Percentiles rank a stretch among this genome's conserved stretches.
These are phyloP conservation scores for Cataglyphis hispanica DNA, from an alignment of 1,140 invertebrate genomes.

Conservation along the genomic window DNA sequence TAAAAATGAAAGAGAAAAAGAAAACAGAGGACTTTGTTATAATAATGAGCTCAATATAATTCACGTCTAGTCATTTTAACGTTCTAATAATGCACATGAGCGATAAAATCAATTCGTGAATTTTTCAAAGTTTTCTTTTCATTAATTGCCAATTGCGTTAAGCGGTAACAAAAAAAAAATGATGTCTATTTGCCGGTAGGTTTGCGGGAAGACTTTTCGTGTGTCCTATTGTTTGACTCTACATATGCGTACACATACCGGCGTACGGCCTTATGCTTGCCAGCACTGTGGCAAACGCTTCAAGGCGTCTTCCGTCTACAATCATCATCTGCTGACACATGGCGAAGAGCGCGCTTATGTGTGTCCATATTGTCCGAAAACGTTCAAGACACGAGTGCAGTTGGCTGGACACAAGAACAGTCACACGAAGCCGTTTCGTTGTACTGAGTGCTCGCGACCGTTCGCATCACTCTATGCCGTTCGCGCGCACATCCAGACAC, in stretches of 20 bases:
- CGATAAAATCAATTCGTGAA: not conserved
- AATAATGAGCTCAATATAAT: not conserved
- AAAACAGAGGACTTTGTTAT: not conserved
- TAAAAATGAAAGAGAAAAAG: not conserved
- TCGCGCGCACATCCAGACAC: conserved; percentile 90
- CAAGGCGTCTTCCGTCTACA: conserved; percentile 91
- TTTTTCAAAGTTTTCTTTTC: not conserved
- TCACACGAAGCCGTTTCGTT: conserved; percentile 92
- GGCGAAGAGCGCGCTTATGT: conserved; percentile 90
- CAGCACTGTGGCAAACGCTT: conserved; percentile 91
- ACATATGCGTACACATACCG: conserved; percentile 93
- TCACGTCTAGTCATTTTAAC: not conserved
- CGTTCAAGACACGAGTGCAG: conserved; percentile 92
- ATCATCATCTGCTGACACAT: conserved; percentile 91
- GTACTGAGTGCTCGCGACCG: conserved; percentile 90
- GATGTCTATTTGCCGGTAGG: conserved; percentile 74
- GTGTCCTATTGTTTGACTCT: conserved; percentile 93
- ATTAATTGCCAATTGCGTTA: not conserved
- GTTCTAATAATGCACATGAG: not conserved
- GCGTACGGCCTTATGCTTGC: conserved; percentile 91
- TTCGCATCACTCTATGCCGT: conserved; percentile 92
- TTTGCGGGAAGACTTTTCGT: conserved; percentile 92
- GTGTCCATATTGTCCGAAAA: conserved; percentile 91
- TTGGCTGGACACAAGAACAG: conserved; percentile 92
- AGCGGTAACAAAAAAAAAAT: not conserved